Percentiles rank a stretch among this genome's conserved stretches.
These are phyloP conservation scores for sheep (Ovis aries) DNA, from an alignment of 2,113 vertebrate species.

Conservation along the genomic window DNA sequence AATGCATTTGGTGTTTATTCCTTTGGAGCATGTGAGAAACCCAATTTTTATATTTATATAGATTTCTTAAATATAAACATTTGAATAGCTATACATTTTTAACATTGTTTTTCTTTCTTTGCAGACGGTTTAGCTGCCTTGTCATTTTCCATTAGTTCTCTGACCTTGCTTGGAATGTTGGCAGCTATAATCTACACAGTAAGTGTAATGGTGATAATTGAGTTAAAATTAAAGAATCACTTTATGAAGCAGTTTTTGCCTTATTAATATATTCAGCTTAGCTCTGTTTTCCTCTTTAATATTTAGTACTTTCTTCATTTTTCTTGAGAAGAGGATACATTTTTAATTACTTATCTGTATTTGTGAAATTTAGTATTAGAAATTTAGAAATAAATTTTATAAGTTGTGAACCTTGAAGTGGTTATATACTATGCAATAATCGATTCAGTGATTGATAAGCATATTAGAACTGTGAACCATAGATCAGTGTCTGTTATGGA, in stretches of 20 bases:
- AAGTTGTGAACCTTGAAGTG: background rate
- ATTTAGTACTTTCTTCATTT: conserved; percentile 1
- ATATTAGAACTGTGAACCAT: background rate
- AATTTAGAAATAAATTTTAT: background rate
- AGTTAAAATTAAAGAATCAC: background rate
- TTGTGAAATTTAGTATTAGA: background rate
- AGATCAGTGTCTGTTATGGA: background rate
- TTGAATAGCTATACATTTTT: background rate
- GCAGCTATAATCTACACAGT: conserved; percentile 98
- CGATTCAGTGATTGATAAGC: background rate
- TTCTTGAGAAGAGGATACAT: background rate
- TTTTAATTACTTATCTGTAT: background rate
- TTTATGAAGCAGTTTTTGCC: background rate
- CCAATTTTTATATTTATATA: background rate
- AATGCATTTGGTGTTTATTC: background rate
- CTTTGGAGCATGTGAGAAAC: background rate
- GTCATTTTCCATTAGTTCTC: conserved; percentile 96
- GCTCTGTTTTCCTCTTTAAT: background rate
- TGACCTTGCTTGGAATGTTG: conserved; percentile 99
- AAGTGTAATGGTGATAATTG: conserved; percentile 76
- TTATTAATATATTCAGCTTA: background rate
- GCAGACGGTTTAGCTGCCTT: conserved; percentile 94
- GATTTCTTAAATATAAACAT: background rate
- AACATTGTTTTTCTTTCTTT: conserved; percentile 29
- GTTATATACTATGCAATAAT: background rate